Evolutionary conservation across 2,797 vertebrate species (phyloP).

Genomic region (Cyclura pinguis): DNA sequence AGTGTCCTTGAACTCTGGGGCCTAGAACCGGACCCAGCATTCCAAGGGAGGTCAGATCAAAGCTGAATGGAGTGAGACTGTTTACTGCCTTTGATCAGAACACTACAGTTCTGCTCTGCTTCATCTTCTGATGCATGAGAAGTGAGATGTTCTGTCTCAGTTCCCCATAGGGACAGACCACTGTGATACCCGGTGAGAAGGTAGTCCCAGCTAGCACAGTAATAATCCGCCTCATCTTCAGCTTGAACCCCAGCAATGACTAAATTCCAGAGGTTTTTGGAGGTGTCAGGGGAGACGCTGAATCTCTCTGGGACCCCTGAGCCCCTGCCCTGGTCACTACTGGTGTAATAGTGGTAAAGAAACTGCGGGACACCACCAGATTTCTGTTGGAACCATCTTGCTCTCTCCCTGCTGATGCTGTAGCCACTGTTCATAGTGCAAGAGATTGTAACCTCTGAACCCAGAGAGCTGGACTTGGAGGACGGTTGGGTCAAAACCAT

Average conservation of each 20-base stretch:
- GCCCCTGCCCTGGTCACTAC: background rate
- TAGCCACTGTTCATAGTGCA: background rate
- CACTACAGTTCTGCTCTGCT: too few species aligned
- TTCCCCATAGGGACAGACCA: background rate
- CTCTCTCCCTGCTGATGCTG: background rate
- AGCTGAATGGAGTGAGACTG: background rate
- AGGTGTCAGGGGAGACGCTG: background rate
- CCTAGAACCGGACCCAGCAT: background rate
- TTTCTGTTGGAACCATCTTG: background rate
- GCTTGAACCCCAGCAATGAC: constrained; percentile 4
- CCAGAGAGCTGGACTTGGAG: background rate
- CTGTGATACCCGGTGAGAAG: background rate
- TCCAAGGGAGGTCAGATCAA: background rate
- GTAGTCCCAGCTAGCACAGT: background rate
- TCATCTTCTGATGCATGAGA: too few species aligned
- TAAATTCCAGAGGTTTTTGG: constrained; percentile 6
- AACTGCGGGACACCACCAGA: accelerated
- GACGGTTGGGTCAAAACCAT: background rate
- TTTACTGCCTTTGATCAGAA: background rate
- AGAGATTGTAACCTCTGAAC: background rate
- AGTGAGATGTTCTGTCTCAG: constrained; percentile 7
- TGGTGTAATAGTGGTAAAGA: background rate
- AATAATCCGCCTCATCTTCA: constrained; percentile 26
- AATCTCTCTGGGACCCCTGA: background rate
- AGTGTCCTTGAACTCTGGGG: background rate